Percentiles rank a stretch among this genome's conserved stretches.
These are phyloP conservation scores for Halictus rubicundus DNA, from an alignment of 1,140 invertebrate genomes.

Conservation along the genomic window DNA sequence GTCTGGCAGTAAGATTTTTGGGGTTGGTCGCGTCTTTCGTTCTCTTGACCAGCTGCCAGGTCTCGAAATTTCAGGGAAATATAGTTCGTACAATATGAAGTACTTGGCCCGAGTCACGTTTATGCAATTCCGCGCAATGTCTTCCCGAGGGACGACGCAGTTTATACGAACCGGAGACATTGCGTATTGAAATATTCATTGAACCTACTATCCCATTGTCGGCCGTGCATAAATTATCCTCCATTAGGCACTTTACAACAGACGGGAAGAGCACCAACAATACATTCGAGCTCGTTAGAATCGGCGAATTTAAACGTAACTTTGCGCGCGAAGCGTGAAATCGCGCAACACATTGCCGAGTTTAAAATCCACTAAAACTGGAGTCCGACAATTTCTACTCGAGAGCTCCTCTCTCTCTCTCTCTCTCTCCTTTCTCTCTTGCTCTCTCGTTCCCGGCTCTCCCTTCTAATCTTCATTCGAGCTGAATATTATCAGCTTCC, in stretches of 20 bases:
- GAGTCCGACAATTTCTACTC: not conserved
- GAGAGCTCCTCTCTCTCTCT: no score
- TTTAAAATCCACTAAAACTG: not conserved
- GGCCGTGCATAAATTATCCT: not conserved
- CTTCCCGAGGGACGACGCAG: not conserved
- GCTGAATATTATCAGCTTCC: not conserved
- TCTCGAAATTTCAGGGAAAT: not conserved
- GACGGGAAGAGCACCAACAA: no score
- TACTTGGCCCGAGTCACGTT: not conserved
- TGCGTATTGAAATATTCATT: constrained; percentile 9
- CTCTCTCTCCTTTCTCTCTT: no score
- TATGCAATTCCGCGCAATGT: not conserved
- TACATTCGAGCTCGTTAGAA: no score
- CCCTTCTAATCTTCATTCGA: not conserved
- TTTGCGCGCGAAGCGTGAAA: not conserved
- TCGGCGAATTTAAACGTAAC: no score
- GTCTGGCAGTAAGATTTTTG: not conserved
- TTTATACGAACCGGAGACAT: not conserved
- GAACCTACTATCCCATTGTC: not conserved
- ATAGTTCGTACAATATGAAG: not conserved
- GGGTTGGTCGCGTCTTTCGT: not conserved
- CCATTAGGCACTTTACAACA: not conserved
- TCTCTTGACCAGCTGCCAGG: not conserved
- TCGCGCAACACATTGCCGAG: not conserved
- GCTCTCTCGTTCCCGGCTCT: no score